Evolutionary conservation across 2,888 invertebrate genomes (phyloP).

Genomic region (Cheilosia vernalis): DNA sequence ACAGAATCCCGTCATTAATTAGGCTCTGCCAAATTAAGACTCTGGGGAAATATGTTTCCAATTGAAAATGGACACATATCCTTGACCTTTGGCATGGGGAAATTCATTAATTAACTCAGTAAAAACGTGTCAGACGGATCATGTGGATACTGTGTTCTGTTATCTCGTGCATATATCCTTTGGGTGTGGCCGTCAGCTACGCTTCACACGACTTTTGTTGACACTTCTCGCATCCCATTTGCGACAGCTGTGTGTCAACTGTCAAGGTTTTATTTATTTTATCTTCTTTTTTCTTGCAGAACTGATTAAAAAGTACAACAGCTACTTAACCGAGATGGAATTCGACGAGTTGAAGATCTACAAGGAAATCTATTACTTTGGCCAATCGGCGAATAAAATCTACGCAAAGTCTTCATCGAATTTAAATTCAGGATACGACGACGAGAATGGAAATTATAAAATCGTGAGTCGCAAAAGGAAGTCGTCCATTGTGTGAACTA

Average conservation of each 20-base stretch:
- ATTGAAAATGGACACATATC: background rate
- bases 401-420: conserved; percentile 91
- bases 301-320: conserved; percentile 92
- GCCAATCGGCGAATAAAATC: conserved; percentile 93
- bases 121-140: conserved; percentile 2
- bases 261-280: conserved; percentile 25
- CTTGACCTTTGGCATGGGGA: conserved; percentile 46
- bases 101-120: conserved; percentile 34
- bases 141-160: conserved; percentile 8
- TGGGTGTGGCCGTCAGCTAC: conserved; percentile 10
- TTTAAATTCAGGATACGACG: conserved; percentile 94
- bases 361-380: conserved; percentile 97
- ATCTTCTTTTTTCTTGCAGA: conserved; percentile 85
- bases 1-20: conserved; percentile 46
- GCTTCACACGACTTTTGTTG: conserved; percentile 12
- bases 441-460: conserved; percentile 96
- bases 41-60: background rate
- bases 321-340: conserved; percentile 94
- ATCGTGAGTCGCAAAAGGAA: conserved; percentile 87
- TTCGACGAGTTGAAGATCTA: conserved; percentile 95
- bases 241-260: conserved; percentile 2
- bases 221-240: conserved; percentile 13
- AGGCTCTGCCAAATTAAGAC: conserved; percentile 28
- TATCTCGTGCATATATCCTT: conserved; percentile 18
- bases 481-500: background rate